phyloP scores from a whole-genome alignment of 1,140 invertebrate genomes.

The Laupala kohalensis region DNA sequence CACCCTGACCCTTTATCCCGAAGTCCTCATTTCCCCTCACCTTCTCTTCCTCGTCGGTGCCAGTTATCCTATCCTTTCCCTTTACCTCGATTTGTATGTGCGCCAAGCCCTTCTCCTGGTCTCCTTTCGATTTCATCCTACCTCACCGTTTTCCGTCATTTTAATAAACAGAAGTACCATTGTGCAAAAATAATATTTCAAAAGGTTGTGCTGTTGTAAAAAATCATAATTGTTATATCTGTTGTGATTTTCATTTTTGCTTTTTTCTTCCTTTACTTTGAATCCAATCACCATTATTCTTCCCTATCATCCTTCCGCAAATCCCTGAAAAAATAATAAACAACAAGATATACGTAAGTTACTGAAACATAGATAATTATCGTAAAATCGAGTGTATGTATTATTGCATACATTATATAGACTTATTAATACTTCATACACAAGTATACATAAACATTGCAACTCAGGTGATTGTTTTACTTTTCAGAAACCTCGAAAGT shows the following conservation, averaged over 20 bases:
- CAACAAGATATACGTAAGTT: conserved; percentile 15
- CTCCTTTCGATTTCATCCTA: conserved; percentile 3
- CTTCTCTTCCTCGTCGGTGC: neutral
- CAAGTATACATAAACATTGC: conserved; percentile 7
- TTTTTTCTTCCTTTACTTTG: neutral
- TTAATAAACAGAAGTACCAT: conserved; percentile 7
- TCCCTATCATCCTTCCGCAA: neutral
- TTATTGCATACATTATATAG: neutral
- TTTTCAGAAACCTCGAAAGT: neutral
- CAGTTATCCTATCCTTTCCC: neutral
- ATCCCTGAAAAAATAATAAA: conserved; percentile 4
- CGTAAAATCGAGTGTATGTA: neutral
- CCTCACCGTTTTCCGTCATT: conserved; percentile 8
- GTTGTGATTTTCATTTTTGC: conserved; percentile 14
- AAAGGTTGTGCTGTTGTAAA: conserved; percentile 19
- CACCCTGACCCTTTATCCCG: neutral
- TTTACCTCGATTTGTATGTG: neutral
- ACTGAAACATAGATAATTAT: neutral
- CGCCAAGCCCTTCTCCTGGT: neutral
- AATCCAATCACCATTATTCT: neutral
- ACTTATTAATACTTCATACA: conserved; percentile 1
- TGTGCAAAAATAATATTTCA: conserved; percentile 11
- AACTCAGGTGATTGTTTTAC: conserved; percentile 8
- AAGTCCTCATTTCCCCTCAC: neutral
- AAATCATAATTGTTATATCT: conserved; percentile 18